Evolutionary conservation across 1,140 invertebrate genomes (phyloP).

Genomic region (Drosophila funebris): DNA sequence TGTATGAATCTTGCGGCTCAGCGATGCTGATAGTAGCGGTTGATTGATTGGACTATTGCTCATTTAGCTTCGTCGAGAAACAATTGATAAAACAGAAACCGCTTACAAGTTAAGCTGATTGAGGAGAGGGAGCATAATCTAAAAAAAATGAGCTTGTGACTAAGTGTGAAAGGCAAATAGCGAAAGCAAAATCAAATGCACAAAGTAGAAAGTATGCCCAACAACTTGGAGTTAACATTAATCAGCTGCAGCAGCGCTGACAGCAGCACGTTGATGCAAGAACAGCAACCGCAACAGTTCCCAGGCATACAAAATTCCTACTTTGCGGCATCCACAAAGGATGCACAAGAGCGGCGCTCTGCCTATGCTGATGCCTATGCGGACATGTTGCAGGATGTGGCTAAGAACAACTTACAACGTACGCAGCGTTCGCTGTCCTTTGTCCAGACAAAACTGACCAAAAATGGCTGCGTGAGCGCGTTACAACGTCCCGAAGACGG

Average conservation of each 20-base stretch:
- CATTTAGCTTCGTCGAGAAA: constrained; percentile 4
- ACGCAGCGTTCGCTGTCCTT: constrained; percentile 55
- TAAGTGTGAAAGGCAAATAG: background rate
- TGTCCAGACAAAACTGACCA: constrained; percentile 70
- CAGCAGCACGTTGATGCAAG: constrained; percentile 14
- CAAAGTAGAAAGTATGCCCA: constrained; percentile 14
- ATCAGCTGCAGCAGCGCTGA: constrained; percentile 46
- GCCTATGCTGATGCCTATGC: constrained; percentile 46
- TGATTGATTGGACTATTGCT: constrained; percentile 23
- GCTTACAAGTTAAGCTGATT: background rate
- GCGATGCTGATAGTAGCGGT: constrained; percentile 16
- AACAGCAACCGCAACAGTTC: background rate
- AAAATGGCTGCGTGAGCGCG: constrained; percentile 68
- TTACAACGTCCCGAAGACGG: constrained; percentile 38
- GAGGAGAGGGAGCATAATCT: background rate
- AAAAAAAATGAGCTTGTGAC: background rate
- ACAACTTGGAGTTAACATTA: constrained; percentile 49
- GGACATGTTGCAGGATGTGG: constrained; percentile 48
- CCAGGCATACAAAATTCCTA: constrained; percentile 47
- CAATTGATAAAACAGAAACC: constrained; percentile 8
- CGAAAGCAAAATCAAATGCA: background rate
- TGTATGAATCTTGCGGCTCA: background rate
- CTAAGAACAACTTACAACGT: constrained; percentile 22
- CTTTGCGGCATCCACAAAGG: constrained; percentile 31
- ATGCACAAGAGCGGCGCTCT: constrained; percentile 32